Percentiles rank a stretch among this genome's conserved stretches.
Conservation (phyloP, 2,888 invertebrate genomes). For the Chromoteleia sp. region DNA sequence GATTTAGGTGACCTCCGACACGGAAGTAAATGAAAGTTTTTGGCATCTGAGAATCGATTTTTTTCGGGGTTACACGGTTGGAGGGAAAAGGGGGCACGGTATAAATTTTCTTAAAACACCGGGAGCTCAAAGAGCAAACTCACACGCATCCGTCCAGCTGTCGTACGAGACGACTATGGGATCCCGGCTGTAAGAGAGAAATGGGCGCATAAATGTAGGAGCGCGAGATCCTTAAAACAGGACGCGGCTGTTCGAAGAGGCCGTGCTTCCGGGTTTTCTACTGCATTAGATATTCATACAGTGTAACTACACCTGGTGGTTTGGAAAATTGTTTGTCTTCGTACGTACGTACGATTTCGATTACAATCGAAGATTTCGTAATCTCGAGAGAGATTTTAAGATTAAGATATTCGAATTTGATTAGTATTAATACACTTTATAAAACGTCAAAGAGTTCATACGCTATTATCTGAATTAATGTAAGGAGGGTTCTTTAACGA, state of each 20-base stretch:
- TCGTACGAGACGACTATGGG: slow-evolving; percentile 33
- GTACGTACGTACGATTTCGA: slow-evolving; percentile 62
- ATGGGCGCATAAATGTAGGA: slow-evolving; percentile 67
- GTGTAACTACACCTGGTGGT: slow-evolving; percentile 77
- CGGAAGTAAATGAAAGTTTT: slow-evolving; percentile 38
- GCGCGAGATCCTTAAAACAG: slow-evolving; percentile 80
- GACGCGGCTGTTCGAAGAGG: slow-evolving; percentile 79
- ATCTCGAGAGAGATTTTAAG: slow-evolving; percentile 22
- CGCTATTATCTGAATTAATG: slow-evolving; percentile 21
- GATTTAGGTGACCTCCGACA: slow-evolving; percentile 28
- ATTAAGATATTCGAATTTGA: slow-evolving; percentile 39
- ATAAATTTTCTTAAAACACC: slow-evolving; percentile 78
- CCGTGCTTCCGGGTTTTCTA: slow-evolving; percentile 82
- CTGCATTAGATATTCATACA: slow-evolving; percentile 77
- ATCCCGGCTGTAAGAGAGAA: slow-evolving; percentile 40
- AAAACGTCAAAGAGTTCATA: slow-evolving; percentile 29
- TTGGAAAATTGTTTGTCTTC: slow-evolving; percentile 63
- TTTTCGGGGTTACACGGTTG: slow-evolving; percentile 25
- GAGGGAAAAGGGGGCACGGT: slow-evolving; percentile 28
- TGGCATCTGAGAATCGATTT: slow-evolving; percentile 45
- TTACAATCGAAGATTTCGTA: slow-evolving; percentile 25
- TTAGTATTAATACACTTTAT: slow-evolving; percentile 21
- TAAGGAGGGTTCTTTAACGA: not conserved
- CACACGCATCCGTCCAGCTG: slow-evolving; percentile 66
- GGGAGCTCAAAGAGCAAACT: slow-evolving; percentile 72